Conservation (phyloP, 2,113 vertebrate species). For the Monarcha castaneiventris region DNA sequence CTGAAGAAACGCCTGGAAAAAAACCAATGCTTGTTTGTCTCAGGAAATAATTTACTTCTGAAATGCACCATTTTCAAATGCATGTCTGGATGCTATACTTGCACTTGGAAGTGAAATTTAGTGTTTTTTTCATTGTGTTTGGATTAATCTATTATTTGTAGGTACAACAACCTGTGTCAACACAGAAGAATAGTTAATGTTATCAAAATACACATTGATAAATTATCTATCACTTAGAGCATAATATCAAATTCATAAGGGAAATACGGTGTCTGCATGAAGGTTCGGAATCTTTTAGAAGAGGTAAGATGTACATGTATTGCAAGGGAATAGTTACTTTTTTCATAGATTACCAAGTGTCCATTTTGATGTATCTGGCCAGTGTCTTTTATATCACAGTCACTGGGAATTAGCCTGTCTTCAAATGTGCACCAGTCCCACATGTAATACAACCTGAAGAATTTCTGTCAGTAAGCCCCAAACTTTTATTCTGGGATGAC, state of each 20-base stretch:
- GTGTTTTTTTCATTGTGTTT: accelerated
- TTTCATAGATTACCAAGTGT: background rate
- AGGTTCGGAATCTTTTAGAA: background rate
- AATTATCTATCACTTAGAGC: background rate
- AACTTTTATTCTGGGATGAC: background rate
- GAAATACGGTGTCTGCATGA: background rate
- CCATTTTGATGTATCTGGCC: background rate
- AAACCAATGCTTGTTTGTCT: background rate
- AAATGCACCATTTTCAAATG: background rate
- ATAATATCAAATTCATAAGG: background rate
- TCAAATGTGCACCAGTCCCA: background rate
- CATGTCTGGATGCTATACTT: background rate
- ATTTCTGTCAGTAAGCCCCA: background rate
- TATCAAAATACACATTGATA: background rate
- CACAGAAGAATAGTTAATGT: background rate
- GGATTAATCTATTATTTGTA: background rate
- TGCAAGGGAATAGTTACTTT: background rate
- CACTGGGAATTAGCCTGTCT: background rate
- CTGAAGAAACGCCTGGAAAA: slow-evolving; percentile 84
- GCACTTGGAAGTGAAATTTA: background rate
- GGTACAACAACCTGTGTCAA: background rate
- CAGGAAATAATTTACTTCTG: background rate
- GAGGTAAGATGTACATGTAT: background rate
- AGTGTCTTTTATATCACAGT: background rate
- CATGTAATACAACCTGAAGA: background rate